Base-by-base conservation (phyloP, 1,140 invertebrate genomes). In the Caenorhabditis brenneri region DNA sequence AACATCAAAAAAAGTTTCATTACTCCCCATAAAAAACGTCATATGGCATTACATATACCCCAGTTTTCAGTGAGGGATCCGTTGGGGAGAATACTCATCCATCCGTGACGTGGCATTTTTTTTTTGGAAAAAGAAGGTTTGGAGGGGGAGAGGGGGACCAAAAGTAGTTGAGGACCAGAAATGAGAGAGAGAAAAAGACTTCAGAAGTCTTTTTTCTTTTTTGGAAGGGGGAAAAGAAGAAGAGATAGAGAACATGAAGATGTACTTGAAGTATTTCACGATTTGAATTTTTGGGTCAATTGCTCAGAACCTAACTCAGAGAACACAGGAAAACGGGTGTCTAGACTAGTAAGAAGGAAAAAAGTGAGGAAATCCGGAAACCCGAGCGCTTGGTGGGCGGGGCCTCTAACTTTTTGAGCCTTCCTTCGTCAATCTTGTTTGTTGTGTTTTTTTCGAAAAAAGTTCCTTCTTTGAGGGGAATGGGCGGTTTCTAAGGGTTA, bases 141-240 rank as follows among this genome's bases (percentile, higher is more conserved):
- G 33, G 48, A 48, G 16, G 15, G 22, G 3, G 39, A 27, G 22
- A 49, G 46, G 39, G 65, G 1, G 65, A 7, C 22, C 31, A n/a
- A 16, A 12, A n/a, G 65, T 6, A 74, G 24, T n/a, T n/a, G 24
- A 33, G 27, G 22, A n/a, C n/a, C 31, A n/a, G 16, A 15, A 24
- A 39, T 12, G 65, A 12, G 65, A 74, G n/a, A n/a, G n/a, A 24
- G 31, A 24, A 74, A 31, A 74, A 74, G 65, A n/a, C 65, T 29
- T n/a, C 65, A 74, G 39, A 36, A 39, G 31, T 39, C n/a, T 12
- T 22, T 31, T 31, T 12, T n/a, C n/a, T n/a, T n/a, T n/a, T n/a
- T n/a, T n/a, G n/a, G n/a, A n/a, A n/a, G 58, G 33, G 24, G 58
- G 27, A 65, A 24, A 65, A 65, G 58, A 65, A 24, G 74, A 46